phyloP scores from a whole-genome alignment of 2,888 invertebrate genomes.

The Isotomurus palustris region DNA sequence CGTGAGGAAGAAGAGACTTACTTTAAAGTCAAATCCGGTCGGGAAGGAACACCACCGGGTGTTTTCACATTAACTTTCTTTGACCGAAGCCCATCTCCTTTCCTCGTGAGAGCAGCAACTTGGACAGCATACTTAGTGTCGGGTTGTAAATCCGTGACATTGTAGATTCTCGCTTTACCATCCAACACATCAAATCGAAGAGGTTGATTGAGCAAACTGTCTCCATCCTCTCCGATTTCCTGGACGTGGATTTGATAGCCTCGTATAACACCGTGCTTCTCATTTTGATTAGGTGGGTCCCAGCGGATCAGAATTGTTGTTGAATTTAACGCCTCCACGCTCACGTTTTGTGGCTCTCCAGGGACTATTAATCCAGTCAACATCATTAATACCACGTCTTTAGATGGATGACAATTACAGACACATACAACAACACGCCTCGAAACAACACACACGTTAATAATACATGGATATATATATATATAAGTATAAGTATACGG shows the following conservation, averaged over 20 bases:
- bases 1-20: constrained; percentile 50
- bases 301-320: constrained; percentile 92
- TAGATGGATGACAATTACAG: background rate
- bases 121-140: constrained; percentile 91
- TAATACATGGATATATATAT: background rate
- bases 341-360: constrained; percentile 91
- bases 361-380: constrained; percentile 69
- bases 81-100: constrained; percentile 94
- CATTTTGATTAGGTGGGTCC: constrained; percentile 86
- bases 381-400: constrained; percentile 4
- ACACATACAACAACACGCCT: background rate
- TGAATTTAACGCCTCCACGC: constrained; percentile 83
- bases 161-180: constrained; percentile 67
- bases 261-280: constrained; percentile 89
- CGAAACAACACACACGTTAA: background rate
- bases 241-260: constrained; percentile 96
- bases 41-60: constrained; percentile 85
- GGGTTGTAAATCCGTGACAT: constrained; percentile 85
- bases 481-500: background rate
- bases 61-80: constrained; percentile 79
- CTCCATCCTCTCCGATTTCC: constrained; percentile 78
- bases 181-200: constrained; percentile 80
- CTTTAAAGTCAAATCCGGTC: constrained; percentile 76
- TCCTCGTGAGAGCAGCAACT: constrained; percentile 91
- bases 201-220: constrained; percentile 77